Base-by-base conservation (phyloP, 2,888 invertebrate genomes). In the Ophraella communa region DNA sequence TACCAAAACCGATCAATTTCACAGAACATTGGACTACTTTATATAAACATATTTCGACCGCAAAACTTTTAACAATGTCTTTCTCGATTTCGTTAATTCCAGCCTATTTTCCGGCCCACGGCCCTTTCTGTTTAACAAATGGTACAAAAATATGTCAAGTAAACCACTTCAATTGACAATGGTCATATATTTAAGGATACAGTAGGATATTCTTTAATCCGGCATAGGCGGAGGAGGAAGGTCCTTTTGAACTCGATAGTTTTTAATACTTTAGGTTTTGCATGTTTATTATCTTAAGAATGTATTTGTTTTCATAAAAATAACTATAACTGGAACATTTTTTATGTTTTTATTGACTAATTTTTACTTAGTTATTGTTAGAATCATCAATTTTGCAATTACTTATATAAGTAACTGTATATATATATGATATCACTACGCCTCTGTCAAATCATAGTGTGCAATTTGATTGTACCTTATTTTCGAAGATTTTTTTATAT, bases 1-100 rank as follows among this genome's bases (percentile, higher is more conserved):
- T 69, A 66, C 69, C 76, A 74, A 78, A 81, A 79, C 80, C 80
- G 80, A 82, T 82, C 81, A 81, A 82, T 82, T 82, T 82, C 78
- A 79, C 81, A 79, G 74, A 76, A 78, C 79, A 82, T 81, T 80
- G 81, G 72, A 66, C 76, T 71, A 70, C 68, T 72, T 75, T 74
- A 73, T n/a, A n/a, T 71, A 73, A 73, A 71, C 75, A 71, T 73
- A 77, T 76, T 75, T 71, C 63, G 75, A 73, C 73, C 72, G 70
- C 72, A 70, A 71, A 73, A n/a, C n/a, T 68, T 73, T 67, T 70
- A 70, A 65, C 64, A 67, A 68, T 71, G 69, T 74, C 74, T 74
- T 72, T 60, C 60, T 51, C 52, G 42, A 74, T 73, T 74, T 70
- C 73, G 75, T 76, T 73, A 74, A 68, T 67, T 66, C 68, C 56